Conservation (phyloP, 2,888 invertebrate genomes). For the Laothoe populi region DNA sequence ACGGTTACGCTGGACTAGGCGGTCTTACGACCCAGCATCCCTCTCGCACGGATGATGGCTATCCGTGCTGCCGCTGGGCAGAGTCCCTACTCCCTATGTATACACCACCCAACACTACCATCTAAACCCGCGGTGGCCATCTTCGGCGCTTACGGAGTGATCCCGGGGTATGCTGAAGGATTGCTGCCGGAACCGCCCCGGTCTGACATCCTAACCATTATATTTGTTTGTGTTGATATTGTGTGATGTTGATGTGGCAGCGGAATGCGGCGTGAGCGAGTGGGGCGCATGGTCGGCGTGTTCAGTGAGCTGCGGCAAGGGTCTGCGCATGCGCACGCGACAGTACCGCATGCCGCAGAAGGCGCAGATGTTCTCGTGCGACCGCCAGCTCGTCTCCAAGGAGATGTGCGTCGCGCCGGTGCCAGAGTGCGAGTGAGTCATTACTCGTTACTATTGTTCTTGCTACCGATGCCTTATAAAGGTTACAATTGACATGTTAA, state of each 20-base stretch:
- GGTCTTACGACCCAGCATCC: no score
- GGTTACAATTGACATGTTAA: not conserved
- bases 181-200: no score
- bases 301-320: conserved; percentile 95
- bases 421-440: conserved; percentile 89
- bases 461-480: not conserved
- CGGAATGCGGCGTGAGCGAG: conserved; percentile 91
- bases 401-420: conserved; percentile 94
- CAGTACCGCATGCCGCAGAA: conserved; percentile 88
- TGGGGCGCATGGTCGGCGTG: conserved; percentile 93
- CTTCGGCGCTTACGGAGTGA: no score
- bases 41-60: no score
- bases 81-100: no score
- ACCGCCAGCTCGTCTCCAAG: conserved; percentile 91
- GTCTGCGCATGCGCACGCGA: conserved; percentile 91
- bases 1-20: no score
- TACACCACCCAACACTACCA: no score
- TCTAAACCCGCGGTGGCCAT: no score
- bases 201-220: no score
- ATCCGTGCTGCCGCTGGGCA: no score
- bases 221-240: no score
- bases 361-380: conserved; percentile 88
- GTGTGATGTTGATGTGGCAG: conserved; percentile 80
- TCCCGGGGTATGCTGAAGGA: no score
- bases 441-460: not conserved